Base-by-base conservation (phyloP, 2,888 invertebrate species). In the Geotrupes spiniger region DNA sequence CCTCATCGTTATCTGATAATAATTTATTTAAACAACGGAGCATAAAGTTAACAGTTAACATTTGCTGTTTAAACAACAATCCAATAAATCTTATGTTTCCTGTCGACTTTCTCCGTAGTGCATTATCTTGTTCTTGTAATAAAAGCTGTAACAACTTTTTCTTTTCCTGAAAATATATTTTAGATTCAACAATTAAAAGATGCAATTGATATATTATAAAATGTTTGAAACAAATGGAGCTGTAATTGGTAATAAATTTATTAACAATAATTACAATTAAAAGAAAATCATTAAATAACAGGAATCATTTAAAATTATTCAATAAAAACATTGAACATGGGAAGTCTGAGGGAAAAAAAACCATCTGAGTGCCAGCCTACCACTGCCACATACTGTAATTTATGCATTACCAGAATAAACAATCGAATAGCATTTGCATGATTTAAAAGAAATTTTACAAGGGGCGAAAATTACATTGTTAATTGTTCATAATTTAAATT, bases 41-140 rank as follows among this genome's bases (percentile, higher is more conserved):
- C 87, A 96, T 96, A 54, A 96, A 94, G 63, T 84, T 87, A 1
- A 83, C 79, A 0, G 90, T 92, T 52, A 97, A 75, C 89, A 96
- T 92, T 57, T 85, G 82, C 61, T 92, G 81, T 72, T 94, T 96
- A 71, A 89, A 97, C 37, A 97, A 78, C 77, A 97, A 96, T 60
- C 96, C 87, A 46, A 74, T 73, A 70, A 85, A 90, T 74, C 92
- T 80, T 46, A 93, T 91, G 66, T 92, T 92, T 65, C 95, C 95
- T 45, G 93, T 87, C 17, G 92, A 92, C 66, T 91, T 84, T 72
- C 88, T 81, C 57, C 92, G 81, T 45, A 89, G 76, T 66, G 82
- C 82, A 27, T 89, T 81, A 63, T 89, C 88, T 61, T 87, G 86
- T 63, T 92, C 90, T 46, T 85, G 84, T 16, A 89, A 73, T 52